A percentile compares a stretch with the other conserved stretches of the same genome.
These are phyloP conservation scores for Amazona vittata DNA, from an alignment of 2,113 vertebrate species.

Conservation along the genomic window DNA sequence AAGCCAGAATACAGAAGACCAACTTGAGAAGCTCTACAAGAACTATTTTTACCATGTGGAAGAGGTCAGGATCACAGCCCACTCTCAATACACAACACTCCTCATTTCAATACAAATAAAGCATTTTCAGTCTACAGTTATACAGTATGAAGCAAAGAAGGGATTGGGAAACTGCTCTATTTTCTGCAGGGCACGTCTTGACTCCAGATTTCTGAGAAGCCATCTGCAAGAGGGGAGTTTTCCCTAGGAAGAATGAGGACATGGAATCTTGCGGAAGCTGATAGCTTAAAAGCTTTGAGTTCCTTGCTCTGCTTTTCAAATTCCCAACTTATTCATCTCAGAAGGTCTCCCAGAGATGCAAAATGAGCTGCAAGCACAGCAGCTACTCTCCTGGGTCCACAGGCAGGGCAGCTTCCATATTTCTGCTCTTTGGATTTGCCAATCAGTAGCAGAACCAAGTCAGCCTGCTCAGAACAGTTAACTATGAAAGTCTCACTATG, in stretches of 20 bases:
- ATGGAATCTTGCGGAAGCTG: neutral
- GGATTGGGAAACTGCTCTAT: neutral
- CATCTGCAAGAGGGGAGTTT: neutral
- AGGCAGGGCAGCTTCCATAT: neutral
- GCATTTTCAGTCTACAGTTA: neutral
- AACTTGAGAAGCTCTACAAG: neutral
- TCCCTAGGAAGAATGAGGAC: neutral
- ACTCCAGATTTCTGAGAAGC: neutral
- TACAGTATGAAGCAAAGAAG: neutral
- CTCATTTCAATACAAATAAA: neutral
- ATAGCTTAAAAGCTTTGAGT: neutral
- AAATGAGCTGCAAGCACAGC: neutral
- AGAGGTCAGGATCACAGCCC: constrained; percentile 1
- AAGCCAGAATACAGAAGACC: constrained; percentile 35
- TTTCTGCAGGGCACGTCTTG: neutral
- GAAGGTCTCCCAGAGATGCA: neutral
- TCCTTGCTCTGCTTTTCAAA: neutral
- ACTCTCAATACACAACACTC: neutral
- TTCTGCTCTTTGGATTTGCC: neutral
- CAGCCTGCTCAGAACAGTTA: neutral
- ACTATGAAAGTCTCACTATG: neutral
- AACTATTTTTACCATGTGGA: constrained; percentile 21
- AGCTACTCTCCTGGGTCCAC: neutral
- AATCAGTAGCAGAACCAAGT: neutral
- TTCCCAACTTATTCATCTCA: neutral